A percentile compares a stretch with the other conserved stretches of the same genome.
These are phyloP conservation scores for Galemys pyrenaicus DNA, from an alignment of 2,113 vertebrate species.

Conservation along the genomic window DNA sequence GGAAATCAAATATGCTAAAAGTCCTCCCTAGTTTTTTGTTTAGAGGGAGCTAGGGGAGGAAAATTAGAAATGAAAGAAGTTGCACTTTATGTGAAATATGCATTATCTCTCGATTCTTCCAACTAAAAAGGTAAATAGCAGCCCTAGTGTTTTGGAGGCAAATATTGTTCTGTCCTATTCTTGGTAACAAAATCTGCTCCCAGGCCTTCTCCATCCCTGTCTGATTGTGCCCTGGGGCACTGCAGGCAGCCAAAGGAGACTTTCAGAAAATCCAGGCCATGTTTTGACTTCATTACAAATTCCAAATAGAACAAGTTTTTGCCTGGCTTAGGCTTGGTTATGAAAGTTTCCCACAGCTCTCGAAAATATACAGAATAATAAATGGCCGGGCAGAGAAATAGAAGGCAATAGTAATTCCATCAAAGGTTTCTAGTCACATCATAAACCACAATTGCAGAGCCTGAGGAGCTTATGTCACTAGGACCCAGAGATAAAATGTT, in stretches of 20 bases:
- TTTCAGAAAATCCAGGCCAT: slow-evolving; percentile 78
- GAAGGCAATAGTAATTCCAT: slow-evolving; percentile 38
- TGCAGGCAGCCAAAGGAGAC: slow-evolving; percentile 64
- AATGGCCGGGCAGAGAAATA: slow-evolving; percentile 49
- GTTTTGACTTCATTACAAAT: slow-evolving; percentile 81
- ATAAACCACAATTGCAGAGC: slow-evolving; percentile 21
- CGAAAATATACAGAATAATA: slow-evolving; percentile 73
- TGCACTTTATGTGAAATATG: slow-evolving; percentile 40
- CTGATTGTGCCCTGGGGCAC: slow-evolving; percentile 71
- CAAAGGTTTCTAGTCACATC: slow-evolving; percentile 54
- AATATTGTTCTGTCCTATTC: slow-evolving; percentile 73
- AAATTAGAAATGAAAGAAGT: slow-evolving; percentile 56
- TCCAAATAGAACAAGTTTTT: slow-evolving; percentile 80
- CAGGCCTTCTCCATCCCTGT: slow-evolving; percentile 68
- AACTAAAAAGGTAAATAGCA: slow-evolving; percentile 68
- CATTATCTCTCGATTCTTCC: slow-evolving; percentile 56
- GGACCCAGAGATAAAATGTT: slow-evolving; percentile 64
- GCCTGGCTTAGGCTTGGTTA: slow-evolving; percentile 70
- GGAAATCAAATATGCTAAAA: slow-evolving; percentile 70
- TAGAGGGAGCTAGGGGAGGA: background rate
- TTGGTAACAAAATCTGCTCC: slow-evolving; percentile 76
- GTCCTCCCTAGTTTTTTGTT: slow-evolving; percentile 46
- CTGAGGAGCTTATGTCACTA: slow-evolving; percentile 21
- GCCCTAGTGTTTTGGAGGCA: slow-evolving; percentile 64
- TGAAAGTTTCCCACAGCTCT: slow-evolving; percentile 79